phyloP scores from a whole-genome alignment of 2,888 invertebrate genomes.

The Agrypnus murinus region DNA sequence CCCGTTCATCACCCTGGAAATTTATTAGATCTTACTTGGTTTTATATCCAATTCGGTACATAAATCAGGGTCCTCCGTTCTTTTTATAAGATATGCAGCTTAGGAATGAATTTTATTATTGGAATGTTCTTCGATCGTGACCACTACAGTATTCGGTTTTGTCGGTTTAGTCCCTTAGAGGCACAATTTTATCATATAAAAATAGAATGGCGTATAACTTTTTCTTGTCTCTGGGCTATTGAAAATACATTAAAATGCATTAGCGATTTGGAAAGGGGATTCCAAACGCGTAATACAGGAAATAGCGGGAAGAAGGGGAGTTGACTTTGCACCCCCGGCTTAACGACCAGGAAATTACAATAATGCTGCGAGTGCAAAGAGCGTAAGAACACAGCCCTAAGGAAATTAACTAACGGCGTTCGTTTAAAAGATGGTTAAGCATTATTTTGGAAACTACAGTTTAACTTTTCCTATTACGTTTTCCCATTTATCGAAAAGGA shows the following conservation, averaged over 20 bases:
- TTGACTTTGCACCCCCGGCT: conserved; percentile 57
- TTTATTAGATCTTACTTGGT: conserved; percentile 16
- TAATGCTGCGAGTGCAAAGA: conserved; percentile 61
- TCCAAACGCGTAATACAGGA: conserved; percentile 44
- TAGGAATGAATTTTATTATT: conserved; percentile 18
- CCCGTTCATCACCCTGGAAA: conserved; percentile 32
- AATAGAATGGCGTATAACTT: neutral
- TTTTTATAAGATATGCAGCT: conserved; percentile 15
- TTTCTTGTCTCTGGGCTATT: conserved; percentile 23
- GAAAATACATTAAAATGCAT: conserved; percentile 45
- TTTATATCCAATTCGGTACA: conserved; percentile 30
- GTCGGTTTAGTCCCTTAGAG: conserved; percentile 4
- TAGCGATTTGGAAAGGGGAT: conserved; percentile 34
- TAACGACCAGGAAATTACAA: conserved; percentile 65
- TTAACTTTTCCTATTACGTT: conserved; percentile 37
- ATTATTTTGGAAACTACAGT: conserved; percentile 34
- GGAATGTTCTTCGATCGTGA: conserved; percentile 11
- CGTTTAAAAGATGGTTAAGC: conserved; percentile 45
- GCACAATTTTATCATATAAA: conserved; percentile 5
- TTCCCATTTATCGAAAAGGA: conserved; percentile 29
- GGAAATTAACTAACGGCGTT: conserved; percentile 57
- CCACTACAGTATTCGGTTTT: conserved; percentile 16
- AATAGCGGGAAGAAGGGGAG: conserved; percentile 48
- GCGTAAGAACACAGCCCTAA: conserved; percentile 58
- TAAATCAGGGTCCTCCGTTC: conserved; percentile 15